Percentiles rank a stretch among this genome's conserved stretches.
phyloP scores from a whole-genome alignment of 1,140 invertebrate species.

The Idris sp. region DNA sequence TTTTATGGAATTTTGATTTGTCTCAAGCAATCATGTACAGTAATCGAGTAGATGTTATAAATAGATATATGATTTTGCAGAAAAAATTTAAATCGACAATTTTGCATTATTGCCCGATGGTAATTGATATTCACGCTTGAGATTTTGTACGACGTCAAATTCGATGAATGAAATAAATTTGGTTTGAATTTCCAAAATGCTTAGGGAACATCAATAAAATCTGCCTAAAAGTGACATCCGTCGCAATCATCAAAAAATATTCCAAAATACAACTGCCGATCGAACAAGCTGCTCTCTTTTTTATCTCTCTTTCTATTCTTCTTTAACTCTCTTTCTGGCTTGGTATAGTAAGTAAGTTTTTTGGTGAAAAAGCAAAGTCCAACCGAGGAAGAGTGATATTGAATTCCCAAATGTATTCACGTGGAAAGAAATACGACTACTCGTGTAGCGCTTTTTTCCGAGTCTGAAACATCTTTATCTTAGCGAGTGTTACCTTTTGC shows the following conservation, averaged over 20 bases:
- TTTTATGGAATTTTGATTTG: no score
- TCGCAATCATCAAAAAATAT: slow-evolving; percentile 25
- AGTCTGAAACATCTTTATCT: slow-evolving; percentile 53
- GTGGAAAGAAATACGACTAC: slow-evolving; percentile 58
- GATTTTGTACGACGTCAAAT: no score
- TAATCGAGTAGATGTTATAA: no score
- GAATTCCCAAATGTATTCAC: slow-evolving; percentile 62
- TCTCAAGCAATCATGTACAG: no score
- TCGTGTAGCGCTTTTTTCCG: slow-evolving; percentile 45
- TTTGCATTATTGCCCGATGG: no score
- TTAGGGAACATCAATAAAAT: no score
- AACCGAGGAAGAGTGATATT: slow-evolving; percentile 58
- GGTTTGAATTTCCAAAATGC: slow-evolving; percentile 31
- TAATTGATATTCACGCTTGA: no score
- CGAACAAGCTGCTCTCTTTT: slow-evolving; percentile 15
- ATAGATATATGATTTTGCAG: no score
- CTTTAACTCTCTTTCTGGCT: neutral
- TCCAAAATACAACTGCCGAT: slow-evolving; percentile 30
- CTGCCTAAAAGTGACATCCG: slow-evolving; percentile 1
- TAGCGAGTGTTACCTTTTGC: slow-evolving; percentile 43
- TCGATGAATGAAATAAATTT: no score
- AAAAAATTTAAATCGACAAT: no score
- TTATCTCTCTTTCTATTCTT: no score
- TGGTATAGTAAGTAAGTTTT: slow-evolving; percentile 33
- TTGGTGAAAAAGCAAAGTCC: slow-evolving; percentile 45